A percentile compares a stretch with the other conserved stretches of the same genome.
These are phyloP conservation scores for Halocynthia roretzi DNA, from an alignment of 23 tunicate species.

Conservation along the genomic window DNA sequence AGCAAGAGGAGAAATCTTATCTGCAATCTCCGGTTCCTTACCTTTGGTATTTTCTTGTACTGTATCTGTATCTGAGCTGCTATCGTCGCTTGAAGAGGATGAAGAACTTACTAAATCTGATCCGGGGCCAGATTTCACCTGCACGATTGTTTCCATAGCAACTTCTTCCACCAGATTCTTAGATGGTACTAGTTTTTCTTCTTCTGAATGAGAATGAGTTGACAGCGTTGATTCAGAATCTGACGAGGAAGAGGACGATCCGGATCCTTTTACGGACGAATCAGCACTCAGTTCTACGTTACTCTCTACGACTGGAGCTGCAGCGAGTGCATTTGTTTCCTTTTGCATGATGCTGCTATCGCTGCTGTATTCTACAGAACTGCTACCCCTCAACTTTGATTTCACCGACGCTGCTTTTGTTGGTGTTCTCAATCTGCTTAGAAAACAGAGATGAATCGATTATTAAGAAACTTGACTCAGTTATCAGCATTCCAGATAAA, in stretches of 20 bases:
- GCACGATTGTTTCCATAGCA: neutral
- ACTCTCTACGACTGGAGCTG: neutral
- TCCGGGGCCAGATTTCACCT: neutral
- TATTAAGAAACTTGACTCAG: too few relatives aligned
- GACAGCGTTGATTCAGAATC: neutral
- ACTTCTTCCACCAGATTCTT: neutral
- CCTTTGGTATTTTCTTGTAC: neutral
- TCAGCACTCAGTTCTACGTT: constrained; percentile 8
- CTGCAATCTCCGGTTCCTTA: neutral
- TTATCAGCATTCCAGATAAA: too few relatives aligned
- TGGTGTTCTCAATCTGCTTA: too few relatives aligned
- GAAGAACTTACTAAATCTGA: neutral
- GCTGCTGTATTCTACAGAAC: constrained; percentile 69
- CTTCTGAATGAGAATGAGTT: neutral
- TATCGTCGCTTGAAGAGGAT: constrained; percentile 22
- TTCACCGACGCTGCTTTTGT: neutral
- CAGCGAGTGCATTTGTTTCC: neutral
- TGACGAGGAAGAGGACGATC: neutral
- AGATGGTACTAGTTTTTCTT: neutral
- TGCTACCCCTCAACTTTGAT: constrained; percentile 4
- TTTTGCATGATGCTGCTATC: constrained; percentile 28
- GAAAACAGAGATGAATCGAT: too few relatives aligned
- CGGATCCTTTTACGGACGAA: neutral
- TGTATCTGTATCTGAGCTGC: neutral
- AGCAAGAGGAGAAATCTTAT: neutral